These are phyloP conservation scores for Caenorhabditis briggsae DNA, from an alignment of 1,140 invertebrate genomes.

Conservation along the genomic window DNA sequence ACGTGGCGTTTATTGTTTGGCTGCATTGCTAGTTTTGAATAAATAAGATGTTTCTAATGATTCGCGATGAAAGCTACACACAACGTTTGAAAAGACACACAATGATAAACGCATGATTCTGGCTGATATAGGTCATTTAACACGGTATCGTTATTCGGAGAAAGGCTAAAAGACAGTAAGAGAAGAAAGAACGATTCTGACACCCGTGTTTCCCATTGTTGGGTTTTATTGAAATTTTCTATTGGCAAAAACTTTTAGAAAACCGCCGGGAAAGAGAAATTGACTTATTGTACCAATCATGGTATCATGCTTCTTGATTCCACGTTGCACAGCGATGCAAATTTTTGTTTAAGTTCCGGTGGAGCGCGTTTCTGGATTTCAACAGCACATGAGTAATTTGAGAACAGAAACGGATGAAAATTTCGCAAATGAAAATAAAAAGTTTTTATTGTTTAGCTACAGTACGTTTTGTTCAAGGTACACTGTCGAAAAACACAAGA, in stretches of 20 bases:
- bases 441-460: neutral
- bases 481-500: neutral
- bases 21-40: neutral
- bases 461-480: neutral
- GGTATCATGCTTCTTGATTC: neutral
- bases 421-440: too few species aligned
- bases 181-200: too few species aligned
- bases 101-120: neutral
- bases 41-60: neutral
- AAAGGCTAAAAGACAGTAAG: neutral
- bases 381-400: neutral
- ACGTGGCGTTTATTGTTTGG: constrained; percentile 18
- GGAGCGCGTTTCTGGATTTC: neutral
- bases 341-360: neutral
- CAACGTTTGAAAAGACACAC: neutral
- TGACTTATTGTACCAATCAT: neutral
- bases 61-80: too few species aligned
- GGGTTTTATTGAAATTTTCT: too few species aligned
- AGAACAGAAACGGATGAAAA: neutral
- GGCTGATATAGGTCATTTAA: constrained; percentile 3
- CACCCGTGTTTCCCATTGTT: too few species aligned
- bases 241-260: neutral
- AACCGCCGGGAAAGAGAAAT: neutral
- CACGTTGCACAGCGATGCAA: neutral
- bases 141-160: neutral